phyloP scores from a whole-genome alignment of 37 sponge, comb jelly and placozoan species.

The Hexactinellida sp. region DNA sequence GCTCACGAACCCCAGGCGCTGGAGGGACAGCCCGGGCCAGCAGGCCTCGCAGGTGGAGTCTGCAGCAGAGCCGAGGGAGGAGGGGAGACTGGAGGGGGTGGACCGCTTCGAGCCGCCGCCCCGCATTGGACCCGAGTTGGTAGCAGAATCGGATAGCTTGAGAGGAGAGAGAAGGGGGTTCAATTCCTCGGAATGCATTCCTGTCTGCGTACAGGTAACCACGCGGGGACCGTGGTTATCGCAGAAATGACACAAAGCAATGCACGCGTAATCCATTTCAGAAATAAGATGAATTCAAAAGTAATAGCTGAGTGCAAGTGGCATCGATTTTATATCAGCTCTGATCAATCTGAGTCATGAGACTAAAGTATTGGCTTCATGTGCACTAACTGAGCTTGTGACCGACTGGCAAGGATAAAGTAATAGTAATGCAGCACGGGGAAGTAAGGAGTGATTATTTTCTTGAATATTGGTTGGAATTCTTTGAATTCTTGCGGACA shows the following conservation, averaged over 20 bases:
- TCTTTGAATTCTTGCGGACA: not conserved
- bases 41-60: not conserved
- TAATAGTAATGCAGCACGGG: not conserved
- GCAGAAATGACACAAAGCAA: constrained; percentile 11
- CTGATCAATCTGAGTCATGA: not conserved
- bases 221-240: not conserved
- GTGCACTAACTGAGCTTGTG: not conserved
- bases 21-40: not conserved
- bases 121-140: not conserved
- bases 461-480: not conserved
- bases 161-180: not conserved
- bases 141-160: not conserved
- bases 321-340: not conserved
- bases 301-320: not conserved
- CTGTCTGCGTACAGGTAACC: constrained; percentile 7
- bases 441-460: not conserved
- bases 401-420: not conserved
- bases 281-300: not conserved
- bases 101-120: not conserved
- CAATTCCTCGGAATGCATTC: not conserved
- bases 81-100: not conserved
- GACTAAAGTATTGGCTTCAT: constrained; percentile 6
- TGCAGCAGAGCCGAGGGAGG: not conserved
- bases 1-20: not conserved
- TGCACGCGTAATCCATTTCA: not conserved